These are phyloP conservation scores for Glaucidium brasilianum DNA, from an alignment of 2,113 vertebrate species.

Conservation along the genomic window DNA sequence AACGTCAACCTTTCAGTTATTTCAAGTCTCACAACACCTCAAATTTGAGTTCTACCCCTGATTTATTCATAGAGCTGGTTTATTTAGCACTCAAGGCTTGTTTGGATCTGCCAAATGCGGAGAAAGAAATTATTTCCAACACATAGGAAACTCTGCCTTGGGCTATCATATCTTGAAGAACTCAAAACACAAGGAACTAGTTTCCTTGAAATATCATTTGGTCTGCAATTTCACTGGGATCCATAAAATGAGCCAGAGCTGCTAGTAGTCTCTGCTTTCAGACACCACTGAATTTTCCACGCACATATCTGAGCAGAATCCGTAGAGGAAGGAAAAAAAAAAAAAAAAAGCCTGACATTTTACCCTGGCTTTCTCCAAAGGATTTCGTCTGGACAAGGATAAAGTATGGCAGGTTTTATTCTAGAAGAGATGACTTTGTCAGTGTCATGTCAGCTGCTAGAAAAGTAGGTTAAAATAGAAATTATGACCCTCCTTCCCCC, in stretches of 20 bases:
- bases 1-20: not conserved
- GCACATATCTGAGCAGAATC: not conserved
- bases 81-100: conserved; percentile 47
- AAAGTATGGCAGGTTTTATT: not conserved
- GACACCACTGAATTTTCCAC: not conserved
- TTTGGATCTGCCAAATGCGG: conserved; percentile 13
- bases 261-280: not conserved
- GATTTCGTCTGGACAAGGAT: not conserved
- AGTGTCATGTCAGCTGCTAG: conserved; percentile 5
- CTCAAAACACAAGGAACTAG: not conserved
- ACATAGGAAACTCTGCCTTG: conserved; percentile 33
- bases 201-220: conserved; percentile 38
- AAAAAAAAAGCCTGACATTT: not conserved
- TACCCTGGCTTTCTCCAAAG: not conserved
- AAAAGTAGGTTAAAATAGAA: conserved; percentile 35
- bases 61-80: conserved; percentile 56
- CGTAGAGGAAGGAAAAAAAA: not conserved
- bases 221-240: conserved; percentile 21
- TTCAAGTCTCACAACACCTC: not conserved
- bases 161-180: conserved; percentile 43
- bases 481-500: not conserved
- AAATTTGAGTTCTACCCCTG: not conserved
- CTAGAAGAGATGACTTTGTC: conserved; percentile 34
- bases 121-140: conserved; percentile 41
- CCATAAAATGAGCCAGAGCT: not conserved